These are phyloP conservation scores for Mirounga angustirostris DNA, from an alignment of 2,113 vertebrate genomes.

Conservation along the genomic window DNA sequence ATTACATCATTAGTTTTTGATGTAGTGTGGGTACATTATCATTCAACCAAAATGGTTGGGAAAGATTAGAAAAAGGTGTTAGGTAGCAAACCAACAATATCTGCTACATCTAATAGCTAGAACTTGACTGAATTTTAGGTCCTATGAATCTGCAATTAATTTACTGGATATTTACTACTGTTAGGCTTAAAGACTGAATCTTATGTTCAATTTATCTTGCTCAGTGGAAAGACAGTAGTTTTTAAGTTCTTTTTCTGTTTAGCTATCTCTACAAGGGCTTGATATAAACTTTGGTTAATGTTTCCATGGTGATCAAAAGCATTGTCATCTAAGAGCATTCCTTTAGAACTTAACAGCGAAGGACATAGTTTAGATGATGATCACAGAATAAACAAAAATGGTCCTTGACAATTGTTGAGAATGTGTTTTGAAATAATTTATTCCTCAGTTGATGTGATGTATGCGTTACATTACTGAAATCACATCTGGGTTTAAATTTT, in stretches of 20 bases:
- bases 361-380: neutral
- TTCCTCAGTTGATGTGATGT: neutral
- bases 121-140: neutral
- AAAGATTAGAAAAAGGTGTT: neutral
- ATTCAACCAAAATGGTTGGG: neutral
- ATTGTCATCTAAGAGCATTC: neutral
- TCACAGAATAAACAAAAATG: neutral
- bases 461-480: neutral
- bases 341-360: neutral
- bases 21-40: neutral
- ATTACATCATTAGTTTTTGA: too few species aligned
- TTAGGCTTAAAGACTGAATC: neutral
- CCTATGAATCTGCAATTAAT: neutral
- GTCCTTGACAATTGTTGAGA: neutral
- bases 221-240: neutral
- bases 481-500: neutral
- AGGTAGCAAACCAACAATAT: neutral
- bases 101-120: neutral
- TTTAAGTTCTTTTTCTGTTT: neutral
- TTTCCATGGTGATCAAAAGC: conserved; percentile 25
- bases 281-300: neutral
- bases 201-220: neutral
- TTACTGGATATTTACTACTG: neutral
- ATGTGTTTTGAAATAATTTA: neutral
- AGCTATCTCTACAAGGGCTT: neutral